Evolutionary conservation across 2,113 vertebrate genomes (phyloP), one percentile per base, ranked within the genome.

Genomic region (Amphilophus citrinellus): DNA sequence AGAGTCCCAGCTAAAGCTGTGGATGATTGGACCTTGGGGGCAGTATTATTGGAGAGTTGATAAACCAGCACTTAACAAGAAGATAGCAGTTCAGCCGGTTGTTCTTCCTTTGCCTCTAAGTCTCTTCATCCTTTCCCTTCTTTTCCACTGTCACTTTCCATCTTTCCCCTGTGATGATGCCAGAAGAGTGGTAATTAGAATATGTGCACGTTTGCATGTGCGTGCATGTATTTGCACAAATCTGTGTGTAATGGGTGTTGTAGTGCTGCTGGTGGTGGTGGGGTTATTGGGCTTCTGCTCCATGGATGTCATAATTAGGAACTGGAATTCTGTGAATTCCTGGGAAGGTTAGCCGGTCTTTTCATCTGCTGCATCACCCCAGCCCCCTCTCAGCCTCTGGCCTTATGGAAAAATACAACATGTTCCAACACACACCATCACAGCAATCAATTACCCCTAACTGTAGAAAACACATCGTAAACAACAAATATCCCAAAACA

Each of bases 371-470:
- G 84, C 81, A 85, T 88, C 20, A 37, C 77, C 93, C 76, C 87
- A 85, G 79, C 91, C 87, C 87, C 85, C 82, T 86, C 92, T 82
- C 85, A 91, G 91, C 87, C 82, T 79, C 91, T 89, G 83, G 91
- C 87, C 91, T 91, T 92, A 93, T 30, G 91, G 94, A 95, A 96
- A 95, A 95, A 92, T 93, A 87, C 88, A 90, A 87, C 90, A 84
- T 94, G 91, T 94, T 95, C 93, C 93, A 92, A 94, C 92, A 94
- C 84, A 93, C 94, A 93, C 87, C 84, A 90, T 93, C 87, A 88
- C 92, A 91, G 93, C 92, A 93, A 94, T 95, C 93, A 95, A 92
- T 95, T 95, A 95, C 91, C 90, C 87, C 92, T 88, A 92, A 93
- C 87, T 89, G 89, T 91, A 92, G 88, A 93, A 93, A 90, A 92